Evolutionary conservation across 2,113 vertebrate species (phyloP), one percentile per base, ranked within the genome.

Genomic region (Hyaena hyaena): DNA sequence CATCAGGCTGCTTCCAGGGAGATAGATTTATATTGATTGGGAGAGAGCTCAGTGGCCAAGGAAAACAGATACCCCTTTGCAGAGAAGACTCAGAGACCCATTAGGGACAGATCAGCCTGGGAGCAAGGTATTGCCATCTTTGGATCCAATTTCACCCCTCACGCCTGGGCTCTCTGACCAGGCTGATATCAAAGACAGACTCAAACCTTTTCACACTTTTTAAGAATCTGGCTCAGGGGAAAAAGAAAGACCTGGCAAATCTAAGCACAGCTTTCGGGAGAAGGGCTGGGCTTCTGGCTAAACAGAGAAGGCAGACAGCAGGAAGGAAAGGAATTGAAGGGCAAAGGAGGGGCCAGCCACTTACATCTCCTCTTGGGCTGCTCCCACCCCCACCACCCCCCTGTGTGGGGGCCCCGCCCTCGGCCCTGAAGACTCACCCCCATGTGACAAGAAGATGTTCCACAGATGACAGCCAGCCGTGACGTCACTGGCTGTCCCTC

Each of bases 401-500:
- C 2, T 2, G 12, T 8, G 17, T 8, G 17, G 68, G 0, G 5
- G 45, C 61, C 53, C 82, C 5, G 2, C 65, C 84, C 61, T 19
- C 86, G 43, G 8, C 23, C 58, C 0, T 0, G 76, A 68, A 33
- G 94, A 98, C 99, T 99, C 98, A 99, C 99, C 97, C 99, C 99
- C 99, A 99, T 99, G 98, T 99, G 99, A 98, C 99, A 99, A 1
- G 99, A 99, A 43, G 99, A 99, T 19, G 99, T 99, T 97, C 99
- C 99, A 97, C 99, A 99, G 98, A 99, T 99, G 98, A 99, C 87
- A 35, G 99, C 99, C 97, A 99, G 74, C 48, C 99, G 99, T 35
- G 99, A 99, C 0, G 99, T 99, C 98, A 99, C 98, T 12, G 99
- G 99, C 97, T 98, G 98, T 79, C 98, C 98, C 97, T 99, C 99